phyloP scores from a whole-genome alignment of 2,113 vertebrate species.

The Gnathonemus echidnorhynchus region DNA sequence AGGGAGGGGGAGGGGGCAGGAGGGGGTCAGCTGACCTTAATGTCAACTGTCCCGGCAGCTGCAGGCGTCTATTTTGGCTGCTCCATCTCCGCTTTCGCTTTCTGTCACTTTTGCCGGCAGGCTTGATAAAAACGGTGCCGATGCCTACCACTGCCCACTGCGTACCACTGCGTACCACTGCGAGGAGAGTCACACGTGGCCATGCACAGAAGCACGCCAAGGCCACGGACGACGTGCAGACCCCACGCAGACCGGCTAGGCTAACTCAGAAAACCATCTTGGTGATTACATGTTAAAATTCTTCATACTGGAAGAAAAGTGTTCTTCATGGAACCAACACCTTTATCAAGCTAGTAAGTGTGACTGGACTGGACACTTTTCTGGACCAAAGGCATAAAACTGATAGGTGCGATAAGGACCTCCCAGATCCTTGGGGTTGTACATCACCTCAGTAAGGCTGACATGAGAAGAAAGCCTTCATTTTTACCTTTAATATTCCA shows the following conservation, averaged over 20 bases:
- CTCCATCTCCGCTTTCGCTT: conserved; percentile 60
- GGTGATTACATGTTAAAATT: not conserved
- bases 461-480: not conserved
- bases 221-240: not conserved
- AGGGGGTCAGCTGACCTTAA: conserved; percentile 4
- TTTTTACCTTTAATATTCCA: not conserved
- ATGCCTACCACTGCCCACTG: not conserved
- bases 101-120: conserved; percentile 7
- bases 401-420: conserved; percentile 30
- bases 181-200: not conserved
- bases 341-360: not conserved
- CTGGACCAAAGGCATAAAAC: not conserved
- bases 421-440: conserved; percentile 61
- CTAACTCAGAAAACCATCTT: not conserved
- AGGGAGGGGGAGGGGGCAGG: not conserved
- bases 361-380: no score
- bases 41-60: conserved; percentile 58
- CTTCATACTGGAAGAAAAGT: not conserved
- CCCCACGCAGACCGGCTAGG: not conserved
- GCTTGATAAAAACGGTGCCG: not conserved
- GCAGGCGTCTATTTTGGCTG: conserved; percentile 61
- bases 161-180: not conserved
- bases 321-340: not conserved
- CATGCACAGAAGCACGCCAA: not conserved
- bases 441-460: conserved; percentile 56